A percentile compares a stretch with the other conserved stretches of the same genome.
phyloP scores from a whole-genome alignment of 2,797 vertebrate species.

The Microchirus variegatus region DNA sequence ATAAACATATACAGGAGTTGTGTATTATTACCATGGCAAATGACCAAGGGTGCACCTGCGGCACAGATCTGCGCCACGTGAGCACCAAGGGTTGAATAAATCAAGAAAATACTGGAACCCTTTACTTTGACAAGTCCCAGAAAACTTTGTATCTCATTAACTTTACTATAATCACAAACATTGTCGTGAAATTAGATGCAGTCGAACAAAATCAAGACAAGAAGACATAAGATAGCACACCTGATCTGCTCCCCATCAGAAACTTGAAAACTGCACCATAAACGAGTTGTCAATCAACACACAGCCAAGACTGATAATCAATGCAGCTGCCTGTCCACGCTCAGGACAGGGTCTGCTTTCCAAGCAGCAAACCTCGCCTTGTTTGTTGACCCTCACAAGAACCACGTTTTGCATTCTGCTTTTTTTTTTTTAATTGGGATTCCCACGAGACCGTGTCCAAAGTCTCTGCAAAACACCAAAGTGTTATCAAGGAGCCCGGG shows the following conservation, averaged over 20 bases:
- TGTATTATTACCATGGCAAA: no score
- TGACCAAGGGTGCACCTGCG: no score
- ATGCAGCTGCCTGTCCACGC: conserved; percentile 36
- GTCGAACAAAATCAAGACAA: background rate
- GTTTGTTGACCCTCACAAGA: conserved; percentile 62
- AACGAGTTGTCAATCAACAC: conserved; percentile 24
- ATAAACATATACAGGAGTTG: no score
- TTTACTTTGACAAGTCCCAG: background rate
- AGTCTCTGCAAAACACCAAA: conserved; percentile 69
- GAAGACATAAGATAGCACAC: background rate
- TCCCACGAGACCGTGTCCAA: conserved; percentile 69
- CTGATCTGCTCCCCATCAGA: conserved; percentile 2
- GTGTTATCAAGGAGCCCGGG: conserved; percentile 66
- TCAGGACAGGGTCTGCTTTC: conserved; percentile 49
- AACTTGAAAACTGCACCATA: conserved; percentile 23
- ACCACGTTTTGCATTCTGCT: conserved; percentile 67
- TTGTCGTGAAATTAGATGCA: background rate
- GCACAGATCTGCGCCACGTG: no score
- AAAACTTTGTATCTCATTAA: background rate
- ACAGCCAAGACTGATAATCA: conserved; percentile 23
- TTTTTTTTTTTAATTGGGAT: conserved; percentile 79
- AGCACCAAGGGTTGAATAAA: no score
- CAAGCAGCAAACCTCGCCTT: conserved; percentile 57
- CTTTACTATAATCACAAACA: background rate
- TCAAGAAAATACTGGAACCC: no score